phyloP scores from a whole-genome alignment of 1,140 invertebrate species.

The Trachymyrmex cornetzi region DNA sequence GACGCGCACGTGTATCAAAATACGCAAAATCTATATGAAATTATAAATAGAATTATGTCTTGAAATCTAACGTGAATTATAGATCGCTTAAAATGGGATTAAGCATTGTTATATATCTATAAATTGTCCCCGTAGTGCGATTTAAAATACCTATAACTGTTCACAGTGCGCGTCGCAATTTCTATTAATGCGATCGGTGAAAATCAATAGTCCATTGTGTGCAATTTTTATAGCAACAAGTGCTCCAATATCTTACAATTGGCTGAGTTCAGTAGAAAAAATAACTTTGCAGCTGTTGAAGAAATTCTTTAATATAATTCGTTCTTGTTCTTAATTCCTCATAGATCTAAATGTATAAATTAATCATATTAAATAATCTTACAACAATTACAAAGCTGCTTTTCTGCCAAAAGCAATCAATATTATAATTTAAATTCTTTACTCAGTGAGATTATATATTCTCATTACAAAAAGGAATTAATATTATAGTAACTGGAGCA shows the following conservation, averaged over 20 bases:
- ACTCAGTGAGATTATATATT: no score
- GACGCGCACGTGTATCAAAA: not conserved
- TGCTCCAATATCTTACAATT: not conserved
- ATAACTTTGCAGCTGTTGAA: no score
- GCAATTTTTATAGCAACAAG: conserved; percentile 6
- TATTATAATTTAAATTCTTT: not conserved
- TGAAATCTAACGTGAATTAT: conserved; percentile 1
- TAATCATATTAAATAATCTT: no score
- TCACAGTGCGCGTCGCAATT: not conserved
- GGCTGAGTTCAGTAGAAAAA: no score
- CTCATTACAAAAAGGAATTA: not conserved
- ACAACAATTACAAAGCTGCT: no score
- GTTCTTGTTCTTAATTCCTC: no score
- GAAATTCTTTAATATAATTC: no score
- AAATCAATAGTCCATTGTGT: not conserved
- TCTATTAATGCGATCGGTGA: not conserved
- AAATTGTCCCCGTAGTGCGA: not conserved
- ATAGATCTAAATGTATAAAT: no score
- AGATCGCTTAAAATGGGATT: not conserved
- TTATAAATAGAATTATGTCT: conserved; percentile 16
- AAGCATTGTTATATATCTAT: conserved; percentile 8
- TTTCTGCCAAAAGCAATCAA: no score
- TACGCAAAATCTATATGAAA: not conserved
- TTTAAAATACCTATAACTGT: not conserved
- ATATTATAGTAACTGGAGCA: not conserved